These are phyloP conservation scores for Drosophila fulvimacula DNA, from an alignment of 2,888 invertebrate species.

Conservation along the genomic window DNA sequence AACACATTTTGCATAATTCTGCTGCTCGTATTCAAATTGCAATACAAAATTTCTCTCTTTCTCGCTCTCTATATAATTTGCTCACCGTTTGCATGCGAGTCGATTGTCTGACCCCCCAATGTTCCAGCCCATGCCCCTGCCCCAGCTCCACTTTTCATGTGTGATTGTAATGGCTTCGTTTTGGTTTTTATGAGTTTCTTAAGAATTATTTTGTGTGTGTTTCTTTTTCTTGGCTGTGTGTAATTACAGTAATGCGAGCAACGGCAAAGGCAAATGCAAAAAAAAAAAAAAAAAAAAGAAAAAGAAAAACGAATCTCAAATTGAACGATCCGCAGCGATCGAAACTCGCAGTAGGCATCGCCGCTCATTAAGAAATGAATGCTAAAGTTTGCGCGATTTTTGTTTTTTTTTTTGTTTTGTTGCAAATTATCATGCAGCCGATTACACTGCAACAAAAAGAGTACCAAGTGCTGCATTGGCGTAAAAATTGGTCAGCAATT, in stretches of 20 bases:
- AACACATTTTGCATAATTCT: slow-evolving; percentile 17
- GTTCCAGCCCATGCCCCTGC: background rate
- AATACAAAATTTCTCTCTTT: slow-evolving; percentile 40
- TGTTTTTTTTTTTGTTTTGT: slow-evolving; percentile 10
- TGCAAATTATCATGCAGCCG: slow-evolving; percentile 33
- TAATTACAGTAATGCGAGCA: slow-evolving; percentile 82
- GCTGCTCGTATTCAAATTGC: slow-evolving; percentile 67
- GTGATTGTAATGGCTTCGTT: slow-evolving; percentile 74
- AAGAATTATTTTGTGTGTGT: slow-evolving; percentile 62
- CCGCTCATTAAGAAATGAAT: slow-evolving; percentile 63
- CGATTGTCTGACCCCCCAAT: slow-evolving; percentile 1
- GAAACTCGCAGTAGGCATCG: slow-evolving; percentile 48
- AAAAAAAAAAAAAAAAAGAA: background rate
- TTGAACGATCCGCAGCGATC: slow-evolving; percentile 54
- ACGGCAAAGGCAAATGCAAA: slow-evolving; percentile 39
- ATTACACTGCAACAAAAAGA: slow-evolving; percentile 32
- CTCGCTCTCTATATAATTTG: slow-evolving; percentile 53
- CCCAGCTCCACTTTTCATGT: slow-evolving; percentile 39
- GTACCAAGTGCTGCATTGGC: slow-evolving; percentile 18
- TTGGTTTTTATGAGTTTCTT: slow-evolving; percentile 75
- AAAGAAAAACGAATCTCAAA: slow-evolving; percentile 59
- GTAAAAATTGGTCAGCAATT: slow-evolving; percentile 25
- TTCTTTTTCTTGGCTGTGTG: slow-evolving; percentile 59
- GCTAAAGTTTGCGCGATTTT: slow-evolving; percentile 22
- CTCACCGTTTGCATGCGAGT: slow-evolving; percentile 41